Percentiles rank a stretch among this genome's conserved stretches.
These are phyloP conservation scores for Gnatocerus cornutus DNA, from an alignment of 2,888 invertebrate genomes.

Conservation along the genomic window DNA sequence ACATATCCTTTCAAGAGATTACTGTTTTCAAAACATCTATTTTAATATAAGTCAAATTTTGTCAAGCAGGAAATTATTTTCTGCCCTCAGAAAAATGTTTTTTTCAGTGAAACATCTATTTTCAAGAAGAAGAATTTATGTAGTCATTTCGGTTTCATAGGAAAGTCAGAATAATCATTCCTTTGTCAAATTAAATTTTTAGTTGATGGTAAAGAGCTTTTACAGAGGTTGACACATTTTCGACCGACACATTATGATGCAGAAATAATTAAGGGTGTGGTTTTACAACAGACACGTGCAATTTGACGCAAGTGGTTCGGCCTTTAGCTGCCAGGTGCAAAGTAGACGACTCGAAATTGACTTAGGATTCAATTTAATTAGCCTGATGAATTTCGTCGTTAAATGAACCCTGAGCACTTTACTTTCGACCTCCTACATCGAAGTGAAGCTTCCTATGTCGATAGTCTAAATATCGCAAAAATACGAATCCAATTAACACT, in stretches of 20 bases:
- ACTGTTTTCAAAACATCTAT: no score
- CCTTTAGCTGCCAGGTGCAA: slow-evolving; percentile 46
- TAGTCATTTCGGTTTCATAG: no score
- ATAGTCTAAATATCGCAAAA: slow-evolving; percentile 21
- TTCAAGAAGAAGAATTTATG: no score
- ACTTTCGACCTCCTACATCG: slow-evolving; percentile 21
- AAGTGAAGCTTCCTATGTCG: slow-evolving; percentile 10
- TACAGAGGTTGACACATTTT: background rate
- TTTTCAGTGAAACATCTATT: no score
- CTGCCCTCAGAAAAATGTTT: no score
- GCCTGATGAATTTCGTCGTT: slow-evolving; percentile 56
- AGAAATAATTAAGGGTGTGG: slow-evolving; percentile 39
- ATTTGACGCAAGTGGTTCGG: slow-evolving; percentile 41
- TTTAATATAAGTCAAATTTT: no score
- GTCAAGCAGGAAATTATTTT: no score
- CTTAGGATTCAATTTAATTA: slow-evolving; percentile 58
- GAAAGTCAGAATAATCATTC: no score
- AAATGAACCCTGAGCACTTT: slow-evolving; percentile 52
- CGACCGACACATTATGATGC: slow-evolving; percentile 14
- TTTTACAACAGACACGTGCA: slow-evolving; percentile 37
- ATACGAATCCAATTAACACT: slow-evolving; percentile 29
- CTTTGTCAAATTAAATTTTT: no score
- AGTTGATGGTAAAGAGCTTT: background rate
- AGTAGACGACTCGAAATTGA: slow-evolving; percentile 50
- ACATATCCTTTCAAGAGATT: no score